Evolutionary conservation across 2,888 invertebrate genomes (phyloP), one percentile per base, ranked within the genome.

Genomic region (Margaritifera margaritifera): DNA sequence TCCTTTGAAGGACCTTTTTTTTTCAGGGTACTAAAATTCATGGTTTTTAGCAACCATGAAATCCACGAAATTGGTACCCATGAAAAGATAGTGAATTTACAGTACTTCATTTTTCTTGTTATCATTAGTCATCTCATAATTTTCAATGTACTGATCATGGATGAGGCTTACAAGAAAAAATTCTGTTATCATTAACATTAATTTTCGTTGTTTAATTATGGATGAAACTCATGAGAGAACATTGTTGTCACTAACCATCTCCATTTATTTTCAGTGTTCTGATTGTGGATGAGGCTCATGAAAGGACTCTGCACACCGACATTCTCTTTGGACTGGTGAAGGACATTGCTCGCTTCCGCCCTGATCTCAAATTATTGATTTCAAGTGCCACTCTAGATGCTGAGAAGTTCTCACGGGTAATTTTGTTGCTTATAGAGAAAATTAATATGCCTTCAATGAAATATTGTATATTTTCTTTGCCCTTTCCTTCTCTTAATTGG

Each of bases 211-310:
- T 0, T 96, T 99, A 95, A 99, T 99, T 70, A 98, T 99, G 87
- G 99, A 99, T 90, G 99, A 99, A 91, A 99, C 99, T 75, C 99
- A 99, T 91, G 99, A 99, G 90, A 92, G 99, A 57, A 99, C 99
- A 0, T 91, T 99, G 2, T 42, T 42, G 42, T 1, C 42, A 42
- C 11, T 11, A 31, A 1, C 11, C 6, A 11, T 27, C 6, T 56
- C 63, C 54, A 50, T 63, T 64, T 59, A 57, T 24, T 76, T 78
- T 50, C 81, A 97, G 96, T 91, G 98, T 98, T 0, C 96, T 99
- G 95, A 99, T 99, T 70, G 97, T 99, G 87, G 99, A 99, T 90
- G 99, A 99, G 91, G 99, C 99, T 75, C 99, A 99, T 91, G 99
- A 99, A 90, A 92, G 99, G 57, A 99, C 99, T 0, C 91, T 99